Conservation (phyloP, 2,888 invertebrate genomes). For the Ditylenchus weischeri region DNA sequence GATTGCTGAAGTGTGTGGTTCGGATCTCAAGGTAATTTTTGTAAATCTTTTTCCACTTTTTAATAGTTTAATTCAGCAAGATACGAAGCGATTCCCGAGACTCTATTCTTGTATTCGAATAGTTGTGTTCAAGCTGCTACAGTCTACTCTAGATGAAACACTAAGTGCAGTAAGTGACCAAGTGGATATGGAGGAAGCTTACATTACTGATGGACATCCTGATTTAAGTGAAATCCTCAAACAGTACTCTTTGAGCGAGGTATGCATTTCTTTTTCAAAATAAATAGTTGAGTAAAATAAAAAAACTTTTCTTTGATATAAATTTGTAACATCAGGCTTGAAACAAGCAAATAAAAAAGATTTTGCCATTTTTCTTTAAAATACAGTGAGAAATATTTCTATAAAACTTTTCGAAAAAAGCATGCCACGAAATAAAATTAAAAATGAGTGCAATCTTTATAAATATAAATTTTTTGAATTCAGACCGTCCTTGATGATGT, state of each 20-base stretch:
- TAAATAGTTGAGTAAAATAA: too few species aligned
- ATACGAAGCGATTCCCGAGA: constrained; percentile 94
- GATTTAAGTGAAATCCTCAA: background rate
- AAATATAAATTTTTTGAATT: background rate
- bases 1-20: constrained; percentile 96
- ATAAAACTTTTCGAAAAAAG: too few species aligned
- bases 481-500: background rate
- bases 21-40: constrained; percentile 66
- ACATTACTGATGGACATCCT: background rate
- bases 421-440: too few species aligned
- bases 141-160: constrained; percentile 85
- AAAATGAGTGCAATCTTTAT: background rate
- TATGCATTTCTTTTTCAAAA: too few species aligned
- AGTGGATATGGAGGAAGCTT: constrained; percentile 88
- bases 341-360: too few species aligned
- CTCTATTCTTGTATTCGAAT: constrained; percentile 95
- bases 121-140: constrained; percentile 88
- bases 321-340: too few species aligned
- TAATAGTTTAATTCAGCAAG: constrained; percentile 39
- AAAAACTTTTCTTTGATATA: too few species aligned
- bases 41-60: too few species aligned
- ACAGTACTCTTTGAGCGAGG: too few species aligned
- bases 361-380: too few species aligned
- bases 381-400: too few species aligned
- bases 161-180: constrained; percentile 96